Evolutionary conservation across 2,113 vertebrate genomes (phyloP), one percentile per base, ranked within the genome.

Genomic region (Egretta garzetta): DNA sequence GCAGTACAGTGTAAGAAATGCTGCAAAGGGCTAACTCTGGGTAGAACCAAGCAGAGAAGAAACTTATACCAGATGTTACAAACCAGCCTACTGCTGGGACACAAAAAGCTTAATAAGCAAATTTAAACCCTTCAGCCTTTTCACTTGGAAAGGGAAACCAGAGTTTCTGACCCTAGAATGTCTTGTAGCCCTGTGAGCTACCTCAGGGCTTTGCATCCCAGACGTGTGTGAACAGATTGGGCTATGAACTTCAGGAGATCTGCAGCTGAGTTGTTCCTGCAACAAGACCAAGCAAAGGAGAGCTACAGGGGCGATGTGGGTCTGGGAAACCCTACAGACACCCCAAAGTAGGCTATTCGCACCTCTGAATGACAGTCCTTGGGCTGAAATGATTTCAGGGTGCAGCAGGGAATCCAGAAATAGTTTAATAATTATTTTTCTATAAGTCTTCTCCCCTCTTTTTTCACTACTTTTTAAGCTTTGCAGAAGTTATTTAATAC

Each of bases 401-500:
- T 56, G 80, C n/a, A 68, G 16, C 14, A 79, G 21, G 28, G 41
- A 86, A 77, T 72, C 28, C 62, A 37, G 83, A 96, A 94, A 55
- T 22, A 64, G 37, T 58, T 66, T 72, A 72, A 80, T 80, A 74
- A 80, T 72, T 80, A 20, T 77, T 96, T 91, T 71, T 87, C 28
- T 49, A 3, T 22, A 80, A 80, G 45, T 27, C 22, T 71, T 90
- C 64, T 90, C 22, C 24, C 8, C 10, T 77, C 35, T 74, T 82
- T 72, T 52, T 75, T 67, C n/a, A 49, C 45, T 82, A 11, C 56
- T 39, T 67, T 67, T 86, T 90, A 87, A 82, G 82, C 86, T 92
- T 96, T 96, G 74, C 80, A 67, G 39, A 85, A 95, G 26, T 81
- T 96, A 80, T 84, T 98, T 91, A 93, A 91, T 83, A 94, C 66